Conservation (phyloP, 2,113 vertebrate species). For the Synodontis membranacea region DNA sequence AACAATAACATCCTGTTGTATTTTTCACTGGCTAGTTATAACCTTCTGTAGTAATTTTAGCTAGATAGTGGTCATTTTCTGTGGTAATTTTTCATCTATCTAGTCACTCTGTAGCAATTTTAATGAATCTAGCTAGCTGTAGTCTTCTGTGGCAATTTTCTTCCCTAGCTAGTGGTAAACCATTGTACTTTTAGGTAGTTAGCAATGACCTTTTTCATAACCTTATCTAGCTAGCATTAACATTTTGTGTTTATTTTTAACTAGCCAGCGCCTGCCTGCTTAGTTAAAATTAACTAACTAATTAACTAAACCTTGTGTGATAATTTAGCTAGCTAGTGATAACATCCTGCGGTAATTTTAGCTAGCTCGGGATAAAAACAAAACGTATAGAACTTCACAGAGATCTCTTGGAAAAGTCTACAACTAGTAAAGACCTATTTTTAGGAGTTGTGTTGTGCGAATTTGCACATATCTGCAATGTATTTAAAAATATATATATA, state of each 20-base stretch:
- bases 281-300: neutral
- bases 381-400: too few relatives aligned
- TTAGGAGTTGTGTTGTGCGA: neutral
- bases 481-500: neutral
- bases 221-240: neutral
- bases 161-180: too few relatives aligned
- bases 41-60: neutral
- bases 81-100: neutral
- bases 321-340: neutral
- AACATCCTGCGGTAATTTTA: neutral
- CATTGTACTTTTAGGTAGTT: neutral
- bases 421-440: neutral
- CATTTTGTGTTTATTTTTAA: neutral
- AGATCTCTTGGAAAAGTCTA: neutral
- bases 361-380: neutral
- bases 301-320: neutral
- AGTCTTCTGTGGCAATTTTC: neutral
- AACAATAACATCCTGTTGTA: neutral
- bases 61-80: neutral
- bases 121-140: neutral
- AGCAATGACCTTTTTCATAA: neutral
- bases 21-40: neutral
- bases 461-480: neutral
- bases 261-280: neutral
- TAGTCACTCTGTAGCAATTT: neutral